Evolutionary conservation across 2,797 vertebrate species (phyloP), one percentile per base, ranked within the genome.

Genomic region (Sebastolobus altivelis): DNA sequence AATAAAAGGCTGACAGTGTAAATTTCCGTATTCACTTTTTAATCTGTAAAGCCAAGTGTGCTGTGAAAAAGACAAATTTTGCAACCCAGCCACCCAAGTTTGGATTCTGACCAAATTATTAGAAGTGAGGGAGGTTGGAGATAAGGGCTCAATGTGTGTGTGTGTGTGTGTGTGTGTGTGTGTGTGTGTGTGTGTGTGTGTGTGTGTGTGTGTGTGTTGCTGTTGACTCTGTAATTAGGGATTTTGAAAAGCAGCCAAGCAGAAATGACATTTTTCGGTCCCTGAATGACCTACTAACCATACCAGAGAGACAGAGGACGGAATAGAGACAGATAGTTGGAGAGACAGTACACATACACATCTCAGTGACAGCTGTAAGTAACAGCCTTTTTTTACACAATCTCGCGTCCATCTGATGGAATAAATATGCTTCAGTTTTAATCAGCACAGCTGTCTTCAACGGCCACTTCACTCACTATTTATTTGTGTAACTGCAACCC

Each of bases 141-240:
- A 84, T 63, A n/a, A 75, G n/a, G 33, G 31, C 56, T 22, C 8
- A 10, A 2, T 59, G 33, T 54, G 62, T 38, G 9, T 60, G 33
- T 37, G 40, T 52, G 35, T 61, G 60, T 63, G 40, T 56, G 72
- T 65, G 68, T 73, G 25, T 59, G 33, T 54, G 62, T 38, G 9
- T 60, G 33, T 37, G 40, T 52, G 35, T 61, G 60, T 63, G 40
- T 56, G 72, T 65, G 68, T 73, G n/a, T 59, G 33, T 54, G 62
- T 38, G 9, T 60, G 33, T 37, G 40, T 52, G 35, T 61, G 60
- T 63, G 40, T 56, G 72, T 65, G 68, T 73, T 52, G 20, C 49
- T 75, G 71, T 74, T 75, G 79, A 76, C 72, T 83, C 58, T 71
- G 65, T 82, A 85, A 90, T 88, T 88, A 82, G 77, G 74, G 81